Base-by-base conservation (phyloP, 1,140 invertebrate genomes). In the Bombus ignitus region DNA sequence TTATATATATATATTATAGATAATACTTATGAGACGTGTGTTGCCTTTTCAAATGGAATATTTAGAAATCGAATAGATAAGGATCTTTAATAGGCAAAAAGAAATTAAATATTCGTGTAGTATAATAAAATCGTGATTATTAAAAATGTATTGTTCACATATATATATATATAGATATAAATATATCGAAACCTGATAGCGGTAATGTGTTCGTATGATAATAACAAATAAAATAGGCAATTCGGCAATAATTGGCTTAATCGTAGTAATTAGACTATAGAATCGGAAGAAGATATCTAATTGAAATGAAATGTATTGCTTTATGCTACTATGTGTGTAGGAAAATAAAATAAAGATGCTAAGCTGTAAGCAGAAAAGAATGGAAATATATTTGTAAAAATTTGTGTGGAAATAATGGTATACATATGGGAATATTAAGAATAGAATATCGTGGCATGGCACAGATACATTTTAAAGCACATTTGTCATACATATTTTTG, bases 401-500 rank as follows among this genome's bases (percentile, higher is more conserved):
- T 85, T 65, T 89, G 37, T 89, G 72, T 85, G 10, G 81, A 62
- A 85, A 77, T 89, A 84, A 85, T 85, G 82, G 53, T 85, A 80
- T 80, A 87, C 42, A 79, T 87, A 83, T 89, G 79, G 87, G 87
- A 86, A 78, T 89, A 89, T 88, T 73, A 86, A 82, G 73, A 86
- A 85, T 85, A 87, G 77, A 88, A 88, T 66, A 78, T 72, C 87
- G 87, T 92, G 89, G 93, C 92, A 93, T 93, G 93, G 93, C 93
- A 94, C 93, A 94, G 93, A 93, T 93, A 94, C 93, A 94, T 92
- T 92, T 90, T 93, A 87, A 91, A 93, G 92, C 92, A 93, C 92
- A 92, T 90, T 83, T 68, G 73, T 87, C 62, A 57, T 85, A 71
- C n/a, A 71, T 87, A 62, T 65, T 71, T 66, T n/a, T 68, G 37